Evolutionary conservation across 2,113 vertebrate genomes (phyloP).

Genomic region (Hemiprocne comata): DNA sequence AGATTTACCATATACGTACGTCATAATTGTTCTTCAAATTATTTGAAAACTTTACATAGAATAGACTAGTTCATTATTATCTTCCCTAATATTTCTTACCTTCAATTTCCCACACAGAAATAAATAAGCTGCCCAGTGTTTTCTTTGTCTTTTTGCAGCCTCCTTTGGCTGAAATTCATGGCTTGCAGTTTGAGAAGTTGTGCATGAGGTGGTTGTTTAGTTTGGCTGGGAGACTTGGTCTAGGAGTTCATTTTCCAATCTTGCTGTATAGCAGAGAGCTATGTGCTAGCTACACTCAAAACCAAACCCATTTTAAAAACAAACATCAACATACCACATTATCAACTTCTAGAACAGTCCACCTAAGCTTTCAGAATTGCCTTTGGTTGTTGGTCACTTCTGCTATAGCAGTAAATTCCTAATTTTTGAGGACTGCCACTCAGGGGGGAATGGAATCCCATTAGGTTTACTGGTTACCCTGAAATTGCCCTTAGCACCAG

Average conservation of each 20-base stretch:
- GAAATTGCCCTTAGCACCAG: neutral
- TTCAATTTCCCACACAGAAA: neutral
- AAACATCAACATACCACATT: neutral
- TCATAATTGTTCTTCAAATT: neutral
- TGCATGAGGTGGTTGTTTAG: neutral
- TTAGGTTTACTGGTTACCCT: neutral
- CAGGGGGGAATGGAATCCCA: neutral
- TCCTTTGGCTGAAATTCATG: neutral
- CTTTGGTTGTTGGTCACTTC: neutral
- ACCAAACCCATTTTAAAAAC: neutral
- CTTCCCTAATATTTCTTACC: neutral
- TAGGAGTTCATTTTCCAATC: neutral
- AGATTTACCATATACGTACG: neutral
- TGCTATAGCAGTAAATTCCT: neutral
- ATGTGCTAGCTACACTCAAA: neutral
- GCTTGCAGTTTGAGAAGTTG: neutral
- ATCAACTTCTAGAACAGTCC: neutral
- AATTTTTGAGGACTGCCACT: neutral
- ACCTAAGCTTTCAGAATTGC: neutral
- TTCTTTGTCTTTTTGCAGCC: neutral
- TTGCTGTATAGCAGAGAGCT: neutral
- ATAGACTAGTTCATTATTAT: neutral
- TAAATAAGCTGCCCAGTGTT: neutral
- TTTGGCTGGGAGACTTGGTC: neutral
- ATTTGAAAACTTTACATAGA: neutral